phyloP scores from a whole-genome alignment of 2,113 vertebrate genomes.

The Cebidichthys violaceus region DNA sequence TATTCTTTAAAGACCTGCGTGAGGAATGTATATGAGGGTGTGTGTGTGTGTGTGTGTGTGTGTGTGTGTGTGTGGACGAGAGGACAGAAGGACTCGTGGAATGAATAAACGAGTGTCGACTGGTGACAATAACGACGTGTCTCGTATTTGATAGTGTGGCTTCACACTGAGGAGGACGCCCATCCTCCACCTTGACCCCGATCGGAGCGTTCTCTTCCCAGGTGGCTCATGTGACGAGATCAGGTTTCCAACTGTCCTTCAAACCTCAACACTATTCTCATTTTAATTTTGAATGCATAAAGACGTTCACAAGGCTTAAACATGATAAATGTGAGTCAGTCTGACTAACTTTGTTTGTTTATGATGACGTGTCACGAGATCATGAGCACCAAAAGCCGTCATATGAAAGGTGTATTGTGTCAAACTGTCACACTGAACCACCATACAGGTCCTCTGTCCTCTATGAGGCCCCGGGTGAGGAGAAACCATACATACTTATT shows the following conservation, averaged over 20 bases:
- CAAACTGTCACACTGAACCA: constrained; percentile 25
- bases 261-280: background rate
- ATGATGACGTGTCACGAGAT: background rate
- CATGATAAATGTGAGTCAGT: background rate
- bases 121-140: constrained; percentile 26
- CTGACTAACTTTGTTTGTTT: background rate
- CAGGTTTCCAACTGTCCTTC: constrained; percentile 49
- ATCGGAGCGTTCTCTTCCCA: constrained; percentile 65
- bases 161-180: constrained; percentile 41
- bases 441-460: constrained; percentile 29
- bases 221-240: constrained; percentile 74
- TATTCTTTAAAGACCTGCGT: constrained; percentile 6
- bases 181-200: constrained; percentile 55
- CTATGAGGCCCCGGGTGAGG: constrained; percentile 41
- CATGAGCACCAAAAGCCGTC: background rate
- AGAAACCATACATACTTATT: constrained; percentile 53
- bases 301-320: background rate
- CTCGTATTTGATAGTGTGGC: constrained; percentile 22
- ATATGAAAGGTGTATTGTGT: background rate
- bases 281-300: background rate
- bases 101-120: constrained; percentile 33
- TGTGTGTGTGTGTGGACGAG: background rate
- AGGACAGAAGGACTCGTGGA: background rate
- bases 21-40: background rate
- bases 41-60: background rate